Conservation (phyloP, 2,888 invertebrate genomes). For the Phortica okadai region DNA sequence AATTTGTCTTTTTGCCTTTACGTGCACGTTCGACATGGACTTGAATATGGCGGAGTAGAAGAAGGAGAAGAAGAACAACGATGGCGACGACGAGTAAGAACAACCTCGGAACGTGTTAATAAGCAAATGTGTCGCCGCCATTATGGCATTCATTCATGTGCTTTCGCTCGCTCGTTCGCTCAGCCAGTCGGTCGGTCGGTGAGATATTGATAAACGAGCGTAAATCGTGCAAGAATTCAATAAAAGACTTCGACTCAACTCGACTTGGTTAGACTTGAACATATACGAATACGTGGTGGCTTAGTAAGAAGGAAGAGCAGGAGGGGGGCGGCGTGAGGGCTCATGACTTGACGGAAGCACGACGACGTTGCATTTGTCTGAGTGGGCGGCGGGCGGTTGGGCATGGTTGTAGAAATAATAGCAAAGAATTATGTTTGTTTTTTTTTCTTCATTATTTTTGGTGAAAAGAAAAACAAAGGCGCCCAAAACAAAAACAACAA, state of each 20-base stretch:
- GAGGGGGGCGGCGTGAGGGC: no score
- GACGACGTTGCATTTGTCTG: slow-evolving; percentile 1
- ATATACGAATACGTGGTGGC: background rate
- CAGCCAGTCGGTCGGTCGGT: background rate
- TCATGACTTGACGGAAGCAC: no score
- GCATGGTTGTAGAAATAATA: no score
- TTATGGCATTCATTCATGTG: slow-evolving; percentile 7
- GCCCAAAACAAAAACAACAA: no score
- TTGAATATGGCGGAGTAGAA: background rate
- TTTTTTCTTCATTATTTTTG: no score
- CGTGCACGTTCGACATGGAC: slow-evolving; percentile 22
- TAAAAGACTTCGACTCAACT: background rate
- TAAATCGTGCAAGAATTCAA: background rate
- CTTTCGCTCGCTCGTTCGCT: background rate
- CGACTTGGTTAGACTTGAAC: background rate
- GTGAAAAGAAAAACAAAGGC: slow-evolving; percentile 43
- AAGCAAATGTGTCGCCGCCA: slow-evolving; percentile 23
- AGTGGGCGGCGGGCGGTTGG: no score
- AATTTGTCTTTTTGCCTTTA: slow-evolving; percentile 47
- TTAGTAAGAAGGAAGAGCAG: background rate
- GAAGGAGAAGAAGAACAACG: background rate
- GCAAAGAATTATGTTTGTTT: no score
- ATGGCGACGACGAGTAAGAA: background rate
- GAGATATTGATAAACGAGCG: slow-evolving; percentile 15
- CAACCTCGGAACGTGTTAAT: slow-evolving; percentile 19